A percentile compares a stretch with the other conserved stretches of the same genome.
Evolutionary conservation across 2,113 vertebrate genomes (phyloP).

Genomic region (Ranitomeya imitator): DNA sequence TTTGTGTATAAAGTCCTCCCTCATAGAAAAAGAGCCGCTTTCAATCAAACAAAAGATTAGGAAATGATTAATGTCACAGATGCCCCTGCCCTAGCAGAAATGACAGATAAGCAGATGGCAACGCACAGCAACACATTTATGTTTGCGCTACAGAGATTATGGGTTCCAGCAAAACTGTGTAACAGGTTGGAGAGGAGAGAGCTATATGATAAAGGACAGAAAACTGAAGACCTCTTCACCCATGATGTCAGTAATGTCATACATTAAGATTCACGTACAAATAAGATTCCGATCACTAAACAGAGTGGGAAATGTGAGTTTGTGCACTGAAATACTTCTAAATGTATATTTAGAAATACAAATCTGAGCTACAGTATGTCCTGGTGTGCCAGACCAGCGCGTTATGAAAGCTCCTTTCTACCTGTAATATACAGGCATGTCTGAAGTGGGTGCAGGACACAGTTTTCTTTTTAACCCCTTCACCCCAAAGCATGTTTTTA

Average conservation of each 20-base stretch:
- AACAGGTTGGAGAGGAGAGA: background rate
- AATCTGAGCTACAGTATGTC: too few species aligned
- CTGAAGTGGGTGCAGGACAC: too few species aligned
- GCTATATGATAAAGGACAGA: background rate
- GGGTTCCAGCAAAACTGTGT: background rate
- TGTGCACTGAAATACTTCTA: background rate
- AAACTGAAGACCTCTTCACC: background rate
- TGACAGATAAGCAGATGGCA: constrained; percentile 31
- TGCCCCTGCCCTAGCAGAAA: constrained; percentile 2
- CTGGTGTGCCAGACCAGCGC: too few species aligned
- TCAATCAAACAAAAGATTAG: constrained; percentile 40
- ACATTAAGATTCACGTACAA: background rate
- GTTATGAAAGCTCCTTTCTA: too few species aligned
- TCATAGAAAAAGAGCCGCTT: background rate
- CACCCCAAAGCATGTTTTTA: too few species aligned
- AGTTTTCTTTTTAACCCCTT: too few species aligned
- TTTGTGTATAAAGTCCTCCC: background rate
- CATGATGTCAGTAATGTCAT: background rate
- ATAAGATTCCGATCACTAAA: background rate
- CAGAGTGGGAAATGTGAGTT: background rate
- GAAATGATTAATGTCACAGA: constrained; percentile 32
- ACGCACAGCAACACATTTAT: constrained; percentile 21
- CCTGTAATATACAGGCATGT: too few species aligned
- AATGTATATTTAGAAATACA: too few species aligned
- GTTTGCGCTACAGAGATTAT: constrained; percentile 1